phyloP scores from a whole-genome alignment of 30 jellyfish, hydroid and myxozoan genomes.

The Mastigias papua region DNA sequence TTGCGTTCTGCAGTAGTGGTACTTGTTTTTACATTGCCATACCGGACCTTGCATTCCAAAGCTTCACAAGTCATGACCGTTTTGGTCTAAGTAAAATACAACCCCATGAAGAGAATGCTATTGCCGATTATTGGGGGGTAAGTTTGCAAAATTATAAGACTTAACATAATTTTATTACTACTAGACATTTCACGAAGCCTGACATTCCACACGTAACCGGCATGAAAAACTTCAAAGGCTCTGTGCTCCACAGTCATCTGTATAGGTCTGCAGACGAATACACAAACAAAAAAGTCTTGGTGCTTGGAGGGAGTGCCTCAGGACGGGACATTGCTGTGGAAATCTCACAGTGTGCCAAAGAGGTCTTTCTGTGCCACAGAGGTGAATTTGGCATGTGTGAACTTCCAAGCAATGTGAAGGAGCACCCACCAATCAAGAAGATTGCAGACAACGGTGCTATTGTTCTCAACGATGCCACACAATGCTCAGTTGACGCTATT shows the following conservation, averaged over 20 bases:
- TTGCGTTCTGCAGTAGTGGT: too few relatives aligned
- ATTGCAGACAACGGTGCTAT: slow-evolving; percentile 50
- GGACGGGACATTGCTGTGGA: slow-evolving; percentile 87
- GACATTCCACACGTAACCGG: slow-evolving; percentile 71
- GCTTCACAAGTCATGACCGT: too few relatives aligned
- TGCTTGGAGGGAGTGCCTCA: slow-evolving; percentile 88
- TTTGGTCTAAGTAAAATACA: too few relatives aligned
- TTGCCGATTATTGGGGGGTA: neutral
- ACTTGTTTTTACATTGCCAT: too few relatives aligned
- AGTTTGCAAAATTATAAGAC: neutral
- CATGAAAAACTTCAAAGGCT: slow-evolving; percentile 76
- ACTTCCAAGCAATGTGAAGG: slow-evolving; percentile 69
- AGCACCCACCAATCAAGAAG: slow-evolving; percentile 39
- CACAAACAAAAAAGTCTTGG: slow-evolving; percentile 49
- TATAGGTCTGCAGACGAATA: slow-evolving; percentile 72
- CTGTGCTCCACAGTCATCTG: slow-evolving; percentile 76
- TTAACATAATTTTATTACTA: neutral
- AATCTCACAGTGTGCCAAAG: slow-evolving; percentile 57
- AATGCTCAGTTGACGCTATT: slow-evolving; percentile 68
- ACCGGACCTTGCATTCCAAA: too few relatives aligned
- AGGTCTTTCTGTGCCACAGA: slow-evolving; percentile 72
- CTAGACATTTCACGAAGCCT: slow-evolving; percentile 80
- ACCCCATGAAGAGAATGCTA: neutral
- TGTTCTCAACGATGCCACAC: slow-evolving; percentile 50
- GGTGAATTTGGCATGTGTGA: slow-evolving; percentile 43